phyloP scores from a whole-genome alignment of 2,113 vertebrate genomes.

The Thamnaconus septentrionalis region DNA sequence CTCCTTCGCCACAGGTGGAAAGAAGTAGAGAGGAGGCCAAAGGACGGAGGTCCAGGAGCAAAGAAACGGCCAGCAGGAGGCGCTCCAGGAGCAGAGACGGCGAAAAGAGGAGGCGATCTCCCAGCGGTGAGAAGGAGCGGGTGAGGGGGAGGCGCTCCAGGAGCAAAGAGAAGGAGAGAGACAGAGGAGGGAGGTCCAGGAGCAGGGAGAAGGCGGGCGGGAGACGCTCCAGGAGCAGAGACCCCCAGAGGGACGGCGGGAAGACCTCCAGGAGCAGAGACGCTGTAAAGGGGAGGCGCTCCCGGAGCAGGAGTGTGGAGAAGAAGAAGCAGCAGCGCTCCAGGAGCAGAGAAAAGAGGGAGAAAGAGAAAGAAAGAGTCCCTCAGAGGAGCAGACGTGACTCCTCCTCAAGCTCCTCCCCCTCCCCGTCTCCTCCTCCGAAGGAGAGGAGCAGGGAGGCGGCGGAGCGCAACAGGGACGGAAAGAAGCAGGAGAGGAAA shows the following conservation, averaged over 20 bases:
- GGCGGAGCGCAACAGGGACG: constrained; percentile 31
- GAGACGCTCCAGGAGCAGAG: not conserved
- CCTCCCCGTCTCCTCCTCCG: constrained; percentile 44
- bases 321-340: constrained; percentile 23
- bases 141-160: constrained; percentile 3
- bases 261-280: constrained; percentile 24
- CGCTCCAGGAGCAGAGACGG: constrained; percentile 34
- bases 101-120: constrained; percentile 2
- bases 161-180: constrained; percentile 17
- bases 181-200: not conserved
- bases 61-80: constrained; percentile 13
- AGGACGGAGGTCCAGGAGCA: constrained; percentile 23
- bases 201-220: not conserved
- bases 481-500: constrained; percentile 36
- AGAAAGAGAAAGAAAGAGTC: constrained; percentile 37
- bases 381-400: constrained; percentile 51
- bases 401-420: constrained; percentile 52
- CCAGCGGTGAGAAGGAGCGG: constrained; percentile 7
- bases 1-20: constrained; percentile 33
- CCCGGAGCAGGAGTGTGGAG: constrained; percentile 29
- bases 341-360: constrained; percentile 23
- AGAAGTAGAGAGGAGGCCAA: constrained; percentile 36
- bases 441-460: constrained; percentile 36
- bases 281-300: constrained; percentile 12
- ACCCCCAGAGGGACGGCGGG: too few relatives aligned